Percentiles rank a stretch among this genome's conserved stretches.
Evolutionary conservation across 2,797 vertebrate species (phyloP).

Genomic region (Phyllotis vaccarum): DNA sequence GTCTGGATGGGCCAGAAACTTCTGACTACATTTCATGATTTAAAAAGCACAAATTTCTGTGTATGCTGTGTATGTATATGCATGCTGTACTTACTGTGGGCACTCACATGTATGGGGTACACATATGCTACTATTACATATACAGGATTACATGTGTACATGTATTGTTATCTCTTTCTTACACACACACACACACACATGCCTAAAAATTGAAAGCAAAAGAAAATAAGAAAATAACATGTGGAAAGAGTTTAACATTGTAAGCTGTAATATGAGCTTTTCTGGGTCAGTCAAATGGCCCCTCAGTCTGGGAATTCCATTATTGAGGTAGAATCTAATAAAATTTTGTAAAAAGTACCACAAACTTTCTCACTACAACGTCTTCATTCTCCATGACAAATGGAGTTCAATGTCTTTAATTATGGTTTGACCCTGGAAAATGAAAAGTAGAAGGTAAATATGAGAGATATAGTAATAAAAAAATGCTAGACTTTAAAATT

Average conservation of each 20-base stretch:
- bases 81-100: not conserved
- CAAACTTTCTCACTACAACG: not conserved
- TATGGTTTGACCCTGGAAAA: not conserved
- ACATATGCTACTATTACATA: not conserved
- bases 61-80: not conserved
- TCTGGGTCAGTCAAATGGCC: not conserved
- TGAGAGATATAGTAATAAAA: not conserved
- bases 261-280: not conserved
- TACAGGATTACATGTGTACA: not conserved
- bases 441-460: not conserved
- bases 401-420: not conserved
- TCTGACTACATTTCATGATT: not conserved
- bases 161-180: not conserved
- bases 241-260: not conserved
- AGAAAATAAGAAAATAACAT: not conserved
- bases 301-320: not conserved
- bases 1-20: too few relatives aligned
- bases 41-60: not conserved
- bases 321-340: not conserved
- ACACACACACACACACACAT: not conserved
- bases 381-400: not conserved
- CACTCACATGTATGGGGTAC: not conserved
- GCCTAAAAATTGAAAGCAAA: not conserved
- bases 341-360: not conserved
- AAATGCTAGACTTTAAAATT: conserved; percentile 47